Evolutionary conservation across 2,888 invertebrate genomes (phyloP), one percentile per base, ranked within the genome.

Genomic region (Napeogenes inachia): DNA sequence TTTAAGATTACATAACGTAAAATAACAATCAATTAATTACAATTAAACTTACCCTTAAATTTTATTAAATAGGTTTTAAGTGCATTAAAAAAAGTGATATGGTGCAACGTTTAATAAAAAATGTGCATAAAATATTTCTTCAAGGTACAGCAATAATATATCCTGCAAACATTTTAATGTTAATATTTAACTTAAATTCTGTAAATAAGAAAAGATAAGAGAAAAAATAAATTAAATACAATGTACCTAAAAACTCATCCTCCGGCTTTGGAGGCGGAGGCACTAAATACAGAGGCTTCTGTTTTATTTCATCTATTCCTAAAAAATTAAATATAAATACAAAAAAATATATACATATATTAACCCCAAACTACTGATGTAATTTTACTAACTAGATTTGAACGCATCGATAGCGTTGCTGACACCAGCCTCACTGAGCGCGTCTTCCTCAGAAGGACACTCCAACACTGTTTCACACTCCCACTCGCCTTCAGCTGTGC

Each of bases 101-200:
- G 69, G 84, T 82, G 73, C 79, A 76, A 65, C 80, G 77, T 71
- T 80, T 76, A 71, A 62, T 69, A 66, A 61, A 61, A 56, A 62
- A 62, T 4, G 87, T 84, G 78, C 82, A 73, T 79, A 45, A 63
- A 30, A 38, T 13, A 10, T 60, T 62, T 76, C 72, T 72, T 68
- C 71, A 70, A 64, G 76, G 75, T 69, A 85, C 70, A 68, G 76
- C 83, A 69, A 89, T 75, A 64, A 89, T 65, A 72, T 87, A 89
- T 76, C 88, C 89, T 89, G 87, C 68, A 86, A 87, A 65, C 30
- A n/a, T 21, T 50, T 10, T 50, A 50, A 47, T 47, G 4, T 47
- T 47, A 47, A 63, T 67, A 56, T 13, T 65, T 59, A 59, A 56
- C 50, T 45, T 21, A 35, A 46, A 56, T 45, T 54, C 21, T 21